phyloP scores from a whole-genome alignment of 2,888 invertebrate genomes.

The Plebejus anna region DNA sequence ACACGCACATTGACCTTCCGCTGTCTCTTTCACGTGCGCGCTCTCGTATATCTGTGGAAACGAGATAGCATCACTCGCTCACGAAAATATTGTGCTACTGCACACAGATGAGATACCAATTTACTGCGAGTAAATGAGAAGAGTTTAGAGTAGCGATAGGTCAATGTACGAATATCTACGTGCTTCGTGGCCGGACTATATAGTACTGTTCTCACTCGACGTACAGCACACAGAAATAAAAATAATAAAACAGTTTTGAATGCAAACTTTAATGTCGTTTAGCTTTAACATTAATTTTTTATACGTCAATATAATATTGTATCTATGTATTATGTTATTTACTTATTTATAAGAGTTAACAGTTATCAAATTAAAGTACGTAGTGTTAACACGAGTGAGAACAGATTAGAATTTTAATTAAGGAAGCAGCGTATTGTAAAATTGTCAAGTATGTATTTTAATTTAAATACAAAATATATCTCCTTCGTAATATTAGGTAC shows the following conservation, averaged over 20 bases:
- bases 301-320: background rate
- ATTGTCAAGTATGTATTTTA: background rate
- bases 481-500: background rate
- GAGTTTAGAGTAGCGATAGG: background rate
- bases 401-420: background rate
- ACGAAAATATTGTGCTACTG: too few relatives aligned
- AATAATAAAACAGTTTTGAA: background rate
- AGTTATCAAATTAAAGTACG: background rate
- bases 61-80: background rate
- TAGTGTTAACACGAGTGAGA: conserved; percentile 9
- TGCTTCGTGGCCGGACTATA: background rate
- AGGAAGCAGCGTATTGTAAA: background rate
- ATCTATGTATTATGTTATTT: background rate
- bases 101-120: too few relatives aligned
- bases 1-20: background rate
- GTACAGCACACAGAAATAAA: conserved; percentile 8
- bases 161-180: background rate
- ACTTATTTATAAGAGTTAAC: background rate
- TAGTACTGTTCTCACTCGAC: conserved; percentile 26
- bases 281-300: background rate
- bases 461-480: background rate
- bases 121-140: background rate
- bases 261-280: background rate
- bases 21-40: background rate
- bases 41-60: background rate